Conservation (phyloP, 2,888 invertebrate species). For the Marronus borbonicus region DNA sequence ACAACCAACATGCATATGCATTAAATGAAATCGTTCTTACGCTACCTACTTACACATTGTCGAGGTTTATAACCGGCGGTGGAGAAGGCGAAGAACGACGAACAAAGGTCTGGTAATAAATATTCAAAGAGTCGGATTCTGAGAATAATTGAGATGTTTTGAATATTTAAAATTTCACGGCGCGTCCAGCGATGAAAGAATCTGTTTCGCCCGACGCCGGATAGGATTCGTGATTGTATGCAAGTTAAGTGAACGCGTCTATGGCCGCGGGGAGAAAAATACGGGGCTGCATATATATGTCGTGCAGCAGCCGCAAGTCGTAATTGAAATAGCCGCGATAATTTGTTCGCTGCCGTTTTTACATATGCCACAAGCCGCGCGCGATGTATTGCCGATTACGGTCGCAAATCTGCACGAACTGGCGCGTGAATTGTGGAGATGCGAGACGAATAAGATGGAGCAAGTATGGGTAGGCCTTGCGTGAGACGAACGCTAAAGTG, state of each 20-base stretch:
- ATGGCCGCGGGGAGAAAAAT: not conserved
- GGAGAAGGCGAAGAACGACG: conserved; percentile 6
- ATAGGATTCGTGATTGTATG: not conserved
- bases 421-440: conserved; percentile 1
- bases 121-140: conserved; percentile 41
- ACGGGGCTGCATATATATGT: not conserved
- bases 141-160: conserved; percentile 47
- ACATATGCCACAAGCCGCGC: not conserved
- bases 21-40: no score
- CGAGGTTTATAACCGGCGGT: not conserved
- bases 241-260: no score
- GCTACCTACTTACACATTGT: no score
- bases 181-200: not conserved
- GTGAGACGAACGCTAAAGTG: no score
- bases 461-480: no score
- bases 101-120: conserved; percentile 37
- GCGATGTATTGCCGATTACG: not conserved
- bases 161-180: conserved; percentile 37
- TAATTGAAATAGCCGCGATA: conserved; percentile 27
- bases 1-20: not conserved
- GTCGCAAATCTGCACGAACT: conserved; percentile 7
- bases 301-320: not conserved
- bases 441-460: no score
- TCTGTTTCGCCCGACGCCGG: not conserved
- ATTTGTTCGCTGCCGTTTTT: conserved; percentile 13